Evolutionary conservation across 2,888 invertebrate genomes (phyloP).

Genomic region (Buathra laborator): DNA sequence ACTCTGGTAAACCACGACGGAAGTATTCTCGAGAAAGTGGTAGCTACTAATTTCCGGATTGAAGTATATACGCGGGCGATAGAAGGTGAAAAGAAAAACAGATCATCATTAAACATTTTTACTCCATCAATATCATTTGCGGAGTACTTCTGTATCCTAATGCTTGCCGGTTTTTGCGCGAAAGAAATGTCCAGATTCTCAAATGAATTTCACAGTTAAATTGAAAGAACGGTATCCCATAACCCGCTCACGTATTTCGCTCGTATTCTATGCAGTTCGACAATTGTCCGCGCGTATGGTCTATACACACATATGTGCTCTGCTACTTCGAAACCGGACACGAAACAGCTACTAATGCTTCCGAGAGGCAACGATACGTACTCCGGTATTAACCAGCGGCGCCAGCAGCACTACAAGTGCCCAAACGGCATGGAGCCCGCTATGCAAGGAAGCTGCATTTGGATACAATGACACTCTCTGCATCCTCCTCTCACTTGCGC

Average conservation of each 20-base stretch:
- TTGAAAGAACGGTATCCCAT: constrained; percentile 48
- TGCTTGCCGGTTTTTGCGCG: no score
- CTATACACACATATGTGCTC: background rate
- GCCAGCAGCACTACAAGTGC: constrained; percentile 45
- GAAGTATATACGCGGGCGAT: constrained; percentile 13
- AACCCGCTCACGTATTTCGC: constrained; percentile 57
- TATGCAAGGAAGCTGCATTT: constrained; percentile 68
- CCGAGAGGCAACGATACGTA: constrained; percentile 36
- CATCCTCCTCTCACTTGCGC: constrained; percentile 27
- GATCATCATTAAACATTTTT: background rate
- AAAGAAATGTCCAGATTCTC: background rate
- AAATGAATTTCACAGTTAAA: constrained; percentile 47
- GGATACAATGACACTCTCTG: constrained; percentile 65
- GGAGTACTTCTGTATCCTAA: no score
- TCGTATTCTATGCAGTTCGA: constrained; percentile 5
- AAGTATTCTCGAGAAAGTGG: constrained; percentile 48
- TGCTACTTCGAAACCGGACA: constrained; percentile 56
- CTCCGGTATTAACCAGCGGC: constrained; percentile 54
- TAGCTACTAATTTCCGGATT: constrained; percentile 58
- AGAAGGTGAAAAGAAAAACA: constrained; percentile 6
- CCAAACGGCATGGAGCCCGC: constrained; percentile 57
- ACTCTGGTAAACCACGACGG: constrained; percentile 57
- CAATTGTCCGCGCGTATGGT: constrained; percentile 27
- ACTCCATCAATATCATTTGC: no score
- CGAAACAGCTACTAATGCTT: constrained; percentile 59